Evolutionary conservation across 2,113 vertebrate genomes (phyloP), one percentile per base, ranked within the genome.

Genomic region (Serinus canaria): DNA sequence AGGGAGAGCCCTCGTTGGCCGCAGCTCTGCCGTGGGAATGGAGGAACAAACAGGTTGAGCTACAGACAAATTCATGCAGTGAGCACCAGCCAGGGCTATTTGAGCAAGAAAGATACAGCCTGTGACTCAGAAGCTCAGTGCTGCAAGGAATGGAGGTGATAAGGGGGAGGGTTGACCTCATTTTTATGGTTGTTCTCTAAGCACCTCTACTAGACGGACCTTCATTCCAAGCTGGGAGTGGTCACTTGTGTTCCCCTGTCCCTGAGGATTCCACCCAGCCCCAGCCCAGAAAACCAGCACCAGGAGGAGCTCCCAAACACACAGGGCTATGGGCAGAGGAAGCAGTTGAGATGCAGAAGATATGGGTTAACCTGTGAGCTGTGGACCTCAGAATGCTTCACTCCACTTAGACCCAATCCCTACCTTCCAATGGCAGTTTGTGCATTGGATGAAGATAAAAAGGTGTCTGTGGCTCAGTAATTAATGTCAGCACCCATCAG

Each of bases 31-130:
- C 39, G 13, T 6, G 68, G 80, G 84, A 94, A 89, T 72, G 0
- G 2, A 59, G 91, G 80, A 73, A 78, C 66, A 72, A 78, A 72
- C 76, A 92, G 80, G 68, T 89, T 89, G 80, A 87, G 83, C 79
- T 74, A 5, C 3, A 6, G 83, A 74, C 47, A 92, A 94, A 92
- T 78, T 72, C 52, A 27, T 35, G 60, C 60, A 81, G 33, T 7
- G 20, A 96, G 91, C 73, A 84, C 60, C 44, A 88, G 56, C 39
- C 52, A 81, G 73, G 77, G 43, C 39, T 89, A 47, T 81, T 95
- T 67, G 59, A 91, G 73, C 11, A 25, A 63, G 62, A 90, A 46
- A 49, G 55, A 83, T 92, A 83, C 24, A 75, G 92, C 35, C 27
- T 81, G 80, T 74, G 89, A 35, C 60, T 81, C 3, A 3, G 52